Percentiles rank a stretch among this genome's conserved stretches.
These are phyloP conservation scores for Cephalopholis sonnerati DNA, from an alignment of 2,113 vertebrate genomes.

Conservation along the genomic window DNA sequence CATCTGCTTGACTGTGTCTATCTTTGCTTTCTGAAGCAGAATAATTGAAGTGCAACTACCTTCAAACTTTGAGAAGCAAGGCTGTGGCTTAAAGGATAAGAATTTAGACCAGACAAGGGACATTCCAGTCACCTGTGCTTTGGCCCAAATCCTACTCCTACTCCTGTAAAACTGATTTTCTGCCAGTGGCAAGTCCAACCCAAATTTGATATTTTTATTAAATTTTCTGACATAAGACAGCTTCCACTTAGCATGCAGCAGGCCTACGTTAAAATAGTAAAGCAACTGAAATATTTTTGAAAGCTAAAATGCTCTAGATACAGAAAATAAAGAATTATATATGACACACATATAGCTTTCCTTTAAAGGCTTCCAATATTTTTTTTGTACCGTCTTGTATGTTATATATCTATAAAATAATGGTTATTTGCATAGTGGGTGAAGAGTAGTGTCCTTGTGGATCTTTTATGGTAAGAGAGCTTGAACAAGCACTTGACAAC, in stretches of 20 bases:
- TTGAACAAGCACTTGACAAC: not conserved
- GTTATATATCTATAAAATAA: not conserved
- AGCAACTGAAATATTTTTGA: not conserved
- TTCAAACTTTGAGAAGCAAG: not conserved
- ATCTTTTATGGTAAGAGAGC: not conserved
- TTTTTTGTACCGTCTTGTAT: not conserved
- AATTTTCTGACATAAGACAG: not conserved
- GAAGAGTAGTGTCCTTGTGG: not conserved
- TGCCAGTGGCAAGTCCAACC: not conserved
- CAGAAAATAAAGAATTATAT: not conserved
- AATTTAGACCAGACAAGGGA: not conserved
- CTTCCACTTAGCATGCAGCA: not conserved
- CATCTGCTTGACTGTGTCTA: not conserved
- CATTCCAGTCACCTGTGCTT: not conserved
- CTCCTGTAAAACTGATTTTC: not conserved
- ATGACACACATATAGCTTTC: not conserved
- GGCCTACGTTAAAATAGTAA: not conserved
- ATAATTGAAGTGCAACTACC: not conserved
- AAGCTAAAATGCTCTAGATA: not conserved
- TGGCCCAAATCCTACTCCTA: not conserved
- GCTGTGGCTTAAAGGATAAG: not conserved
- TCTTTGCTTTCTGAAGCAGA: constrained; percentile 12
- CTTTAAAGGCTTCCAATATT: not conserved
- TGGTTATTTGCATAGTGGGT: not conserved
- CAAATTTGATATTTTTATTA: not conserved